These are phyloP conservation scores for Prinia subflava DNA, from an alignment of 2,113 vertebrate species.

Conservation along the genomic window DNA sequence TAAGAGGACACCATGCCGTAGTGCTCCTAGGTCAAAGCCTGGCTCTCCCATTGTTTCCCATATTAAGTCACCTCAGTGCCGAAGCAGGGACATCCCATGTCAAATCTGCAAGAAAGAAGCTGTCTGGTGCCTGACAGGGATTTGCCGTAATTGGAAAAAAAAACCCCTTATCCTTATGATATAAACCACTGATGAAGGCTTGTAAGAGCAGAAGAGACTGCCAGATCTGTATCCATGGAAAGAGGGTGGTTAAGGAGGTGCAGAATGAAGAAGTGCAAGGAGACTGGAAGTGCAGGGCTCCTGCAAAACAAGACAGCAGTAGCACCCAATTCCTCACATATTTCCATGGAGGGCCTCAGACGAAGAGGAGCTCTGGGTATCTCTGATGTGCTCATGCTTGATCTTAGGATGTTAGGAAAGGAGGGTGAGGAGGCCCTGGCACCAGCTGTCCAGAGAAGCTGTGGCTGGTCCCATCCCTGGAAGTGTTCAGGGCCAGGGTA, in stretches of 20 bases:
- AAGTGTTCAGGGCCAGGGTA: background rate
- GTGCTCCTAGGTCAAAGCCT: background rate
- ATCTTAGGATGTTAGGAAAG: background rate
- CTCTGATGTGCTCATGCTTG: background rate
- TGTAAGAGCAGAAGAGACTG: background rate
- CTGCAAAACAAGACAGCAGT: background rate
- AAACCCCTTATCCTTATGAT: accelerated
- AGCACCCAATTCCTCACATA: background rate
- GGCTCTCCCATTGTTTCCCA: background rate
- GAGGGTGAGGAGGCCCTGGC: background rate
- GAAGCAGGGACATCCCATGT: background rate
- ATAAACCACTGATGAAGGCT: background rate
- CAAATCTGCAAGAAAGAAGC: background rate
- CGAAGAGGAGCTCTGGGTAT: background rate
- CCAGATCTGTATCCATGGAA: background rate
- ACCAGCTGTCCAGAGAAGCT: background rate
- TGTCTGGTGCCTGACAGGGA: background rate
- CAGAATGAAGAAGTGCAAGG: background rate
- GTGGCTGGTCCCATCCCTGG: background rate
- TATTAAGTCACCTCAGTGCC: background rate
- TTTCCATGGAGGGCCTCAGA: background rate
- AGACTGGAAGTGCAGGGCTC: background rate
- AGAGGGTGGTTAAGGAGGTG: background rate
- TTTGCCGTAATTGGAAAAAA: background rate
- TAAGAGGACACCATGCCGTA: background rate